Conservation (phyloP, 2,113 vertebrate genomes). For the Aspiorhynchus laticeps region DNA sequence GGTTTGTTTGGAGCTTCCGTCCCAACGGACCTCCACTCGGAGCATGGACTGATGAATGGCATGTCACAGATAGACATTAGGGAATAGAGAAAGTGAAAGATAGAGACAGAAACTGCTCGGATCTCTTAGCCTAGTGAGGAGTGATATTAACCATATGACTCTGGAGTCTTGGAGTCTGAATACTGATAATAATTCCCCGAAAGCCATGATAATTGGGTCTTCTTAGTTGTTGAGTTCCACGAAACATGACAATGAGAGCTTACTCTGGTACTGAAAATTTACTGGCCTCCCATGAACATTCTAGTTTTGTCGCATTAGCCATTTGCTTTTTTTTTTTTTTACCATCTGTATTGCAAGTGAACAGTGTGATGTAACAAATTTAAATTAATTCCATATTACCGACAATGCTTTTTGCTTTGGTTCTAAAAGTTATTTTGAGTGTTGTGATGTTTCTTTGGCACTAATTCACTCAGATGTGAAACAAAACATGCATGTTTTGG, state of each 20-base stretch:
- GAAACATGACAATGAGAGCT: neutral
- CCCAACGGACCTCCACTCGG: neutral
- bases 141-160: slow-evolving; percentile 28
- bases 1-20: slow-evolving; percentile 13
- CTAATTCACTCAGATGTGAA: too few relatives aligned
- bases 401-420: too few relatives aligned
- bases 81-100: slow-evolving; percentile 5
- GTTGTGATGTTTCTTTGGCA: too few relatives aligned
- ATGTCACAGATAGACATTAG: neutral
- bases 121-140: slow-evolving; percentile 6
- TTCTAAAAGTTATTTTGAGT: too few relatives aligned
- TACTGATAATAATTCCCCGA: neutral
- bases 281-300: neutral
- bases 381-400: neutral
- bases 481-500: too few relatives aligned
- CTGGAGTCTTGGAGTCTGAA: neutral
- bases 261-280: neutral
- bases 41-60: neutral
- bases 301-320: neutral
- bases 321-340: neutral
- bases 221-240: neutral
- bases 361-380: neutral
- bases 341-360: neutral
- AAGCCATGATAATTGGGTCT: neutral
- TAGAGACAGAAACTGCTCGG: neutral